phyloP scores from a whole-genome alignment of 2,113 vertebrate species.

The Callopanchax toddi region DNA sequence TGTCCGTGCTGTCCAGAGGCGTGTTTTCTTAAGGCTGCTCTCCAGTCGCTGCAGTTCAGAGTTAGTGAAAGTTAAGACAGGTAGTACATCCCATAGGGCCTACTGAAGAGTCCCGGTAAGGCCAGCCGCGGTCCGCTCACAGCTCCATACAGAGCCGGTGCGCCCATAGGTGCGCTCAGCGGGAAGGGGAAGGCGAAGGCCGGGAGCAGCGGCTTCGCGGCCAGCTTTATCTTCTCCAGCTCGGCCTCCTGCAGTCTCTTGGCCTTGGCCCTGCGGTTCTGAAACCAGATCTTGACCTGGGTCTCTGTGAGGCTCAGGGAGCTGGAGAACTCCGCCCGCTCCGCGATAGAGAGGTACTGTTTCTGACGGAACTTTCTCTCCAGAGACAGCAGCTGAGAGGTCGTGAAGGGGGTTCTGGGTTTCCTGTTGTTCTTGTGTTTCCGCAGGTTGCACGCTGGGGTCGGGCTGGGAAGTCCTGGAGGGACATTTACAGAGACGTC shows the following conservation, averaged over 20 bases:
- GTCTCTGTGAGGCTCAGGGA: constrained; percentile 87
- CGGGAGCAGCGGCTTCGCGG: constrained; percentile 83
- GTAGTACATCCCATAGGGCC: constrained; percentile 86
- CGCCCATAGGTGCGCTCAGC: constrained; percentile 73
- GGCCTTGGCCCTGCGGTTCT: constrained; percentile 87
- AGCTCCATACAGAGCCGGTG: constrained; percentile 77
- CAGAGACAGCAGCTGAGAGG: constrained; percentile 84
- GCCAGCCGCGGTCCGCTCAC: constrained; percentile 74
- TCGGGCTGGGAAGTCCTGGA: constrained; percentile 71
- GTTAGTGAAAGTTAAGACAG: constrained; percentile 71
- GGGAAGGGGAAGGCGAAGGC: constrained; percentile 83
- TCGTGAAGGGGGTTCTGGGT: constrained; percentile 86
- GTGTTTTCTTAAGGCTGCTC: constrained; percentile 23
- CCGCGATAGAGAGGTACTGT: constrained; percentile 85
- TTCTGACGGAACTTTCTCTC: constrained; percentile 88
- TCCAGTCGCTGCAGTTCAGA: constrained; percentile 15
- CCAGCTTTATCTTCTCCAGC: constrained; percentile 84
- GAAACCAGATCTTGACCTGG: constrained; percentile 90
- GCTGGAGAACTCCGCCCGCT: constrained; percentile 83
- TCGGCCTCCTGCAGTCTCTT: constrained; percentile 88
- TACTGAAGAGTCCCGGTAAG: constrained; percentile 80
- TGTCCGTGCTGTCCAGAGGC: too few species aligned
- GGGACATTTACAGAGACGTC: constrained; percentile 20
- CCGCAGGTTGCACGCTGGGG: constrained; percentile 74
- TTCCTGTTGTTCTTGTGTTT: constrained; percentile 89